Conservation (phyloP, 2,888 invertebrate species). For the Blastobasis lacticolella region DNA sequence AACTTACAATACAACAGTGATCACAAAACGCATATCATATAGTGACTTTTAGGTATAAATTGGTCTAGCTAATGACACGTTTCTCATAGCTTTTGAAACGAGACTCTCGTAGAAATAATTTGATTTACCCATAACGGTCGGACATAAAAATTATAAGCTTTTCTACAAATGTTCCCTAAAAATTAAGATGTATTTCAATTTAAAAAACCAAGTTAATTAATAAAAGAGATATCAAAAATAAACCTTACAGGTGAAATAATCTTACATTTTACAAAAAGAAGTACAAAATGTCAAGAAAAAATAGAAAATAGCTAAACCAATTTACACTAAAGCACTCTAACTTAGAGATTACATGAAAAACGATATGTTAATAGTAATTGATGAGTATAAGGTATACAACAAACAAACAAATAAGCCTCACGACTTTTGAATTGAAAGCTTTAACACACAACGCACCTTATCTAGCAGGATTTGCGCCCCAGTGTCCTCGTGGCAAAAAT, state of each 20-base stretch:
- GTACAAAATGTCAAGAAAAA: too few species aligned
- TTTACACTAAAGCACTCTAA: constrained; percentile 27
- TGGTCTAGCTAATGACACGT: not conserved
- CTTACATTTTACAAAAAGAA: too few species aligned
- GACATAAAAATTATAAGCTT: too few species aligned
- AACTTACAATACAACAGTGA: constrained; percentile 42
- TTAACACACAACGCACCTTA: constrained; percentile 60
- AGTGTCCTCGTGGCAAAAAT: constrained; percentile 10
- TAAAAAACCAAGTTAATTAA: too few species aligned
- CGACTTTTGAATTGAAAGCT: constrained; percentile 37
- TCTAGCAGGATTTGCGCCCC: constrained; percentile 62
- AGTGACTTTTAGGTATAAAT: not conserved
- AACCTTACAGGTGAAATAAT: too few species aligned
- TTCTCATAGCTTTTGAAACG: not conserved
- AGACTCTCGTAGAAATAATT: too few species aligned
- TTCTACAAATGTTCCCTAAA: too few species aligned
- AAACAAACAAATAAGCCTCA: constrained; percentile 39
- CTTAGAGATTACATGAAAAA: constrained; percentile 40
- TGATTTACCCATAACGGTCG: too few species aligned
- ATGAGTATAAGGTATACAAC: constrained; percentile 52
- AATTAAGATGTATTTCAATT: too few species aligned
- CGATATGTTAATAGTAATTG: constrained; percentile 61
- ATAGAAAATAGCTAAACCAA: too few species aligned
- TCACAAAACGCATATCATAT: constrained; percentile 41
- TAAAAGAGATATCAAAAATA: too few species aligned